Evolutionary conservation across 1,140 invertebrate genomes (phyloP).

Genomic region (Calephelis virginiensis): DNA sequence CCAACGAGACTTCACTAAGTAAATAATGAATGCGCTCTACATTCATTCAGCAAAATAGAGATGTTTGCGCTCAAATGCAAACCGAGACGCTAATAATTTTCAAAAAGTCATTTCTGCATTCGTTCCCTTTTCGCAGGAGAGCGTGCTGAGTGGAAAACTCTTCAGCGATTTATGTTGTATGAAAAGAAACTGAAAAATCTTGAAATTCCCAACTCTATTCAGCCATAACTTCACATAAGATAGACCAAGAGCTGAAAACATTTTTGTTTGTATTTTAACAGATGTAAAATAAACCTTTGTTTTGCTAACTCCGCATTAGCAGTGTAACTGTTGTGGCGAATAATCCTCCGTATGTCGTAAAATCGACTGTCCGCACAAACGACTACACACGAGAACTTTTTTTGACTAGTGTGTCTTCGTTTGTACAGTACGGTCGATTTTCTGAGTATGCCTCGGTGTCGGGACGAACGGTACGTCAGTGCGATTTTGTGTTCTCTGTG

Average conservation of each 20-base stretch:
- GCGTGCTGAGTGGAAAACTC: conserved; percentile 36
- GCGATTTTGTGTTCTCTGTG: too few relatives aligned
- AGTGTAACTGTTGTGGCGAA: too few relatives aligned
- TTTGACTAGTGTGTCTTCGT: too few relatives aligned
- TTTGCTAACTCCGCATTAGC: too few relatives aligned
- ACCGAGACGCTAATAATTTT: conserved; percentile 41
- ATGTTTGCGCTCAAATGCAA: conserved; percentile 30
- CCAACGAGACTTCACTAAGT: conserved; percentile 7
- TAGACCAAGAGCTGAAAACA: background rate
- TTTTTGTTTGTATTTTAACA: background rate
- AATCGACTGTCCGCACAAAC: too few relatives aligned
- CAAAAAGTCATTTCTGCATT: conserved; percentile 37
- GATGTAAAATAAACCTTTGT: background rate
- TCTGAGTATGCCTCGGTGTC: too few relatives aligned
- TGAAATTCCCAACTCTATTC: conserved; percentile 30
- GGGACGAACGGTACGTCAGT: too few relatives aligned
- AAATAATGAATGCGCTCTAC: conserved; percentile 16
- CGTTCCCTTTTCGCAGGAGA: conserved; percentile 36
- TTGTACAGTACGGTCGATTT: too few relatives aligned
- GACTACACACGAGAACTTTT: too few relatives aligned
- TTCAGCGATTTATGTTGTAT: conserved; percentile 38
- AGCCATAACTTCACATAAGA: conserved; percentile 23
- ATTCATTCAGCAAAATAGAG: conserved; percentile 27
- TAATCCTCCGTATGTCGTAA: too few relatives aligned
- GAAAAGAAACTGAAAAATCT: conserved; percentile 32